Percentiles rank a stretch among this genome's conserved stretches.
These are phyloP conservation scores for Forpus xanthops DNA, from an alignment of 2,797 vertebrate genomes.

Conservation along the genomic window DNA sequence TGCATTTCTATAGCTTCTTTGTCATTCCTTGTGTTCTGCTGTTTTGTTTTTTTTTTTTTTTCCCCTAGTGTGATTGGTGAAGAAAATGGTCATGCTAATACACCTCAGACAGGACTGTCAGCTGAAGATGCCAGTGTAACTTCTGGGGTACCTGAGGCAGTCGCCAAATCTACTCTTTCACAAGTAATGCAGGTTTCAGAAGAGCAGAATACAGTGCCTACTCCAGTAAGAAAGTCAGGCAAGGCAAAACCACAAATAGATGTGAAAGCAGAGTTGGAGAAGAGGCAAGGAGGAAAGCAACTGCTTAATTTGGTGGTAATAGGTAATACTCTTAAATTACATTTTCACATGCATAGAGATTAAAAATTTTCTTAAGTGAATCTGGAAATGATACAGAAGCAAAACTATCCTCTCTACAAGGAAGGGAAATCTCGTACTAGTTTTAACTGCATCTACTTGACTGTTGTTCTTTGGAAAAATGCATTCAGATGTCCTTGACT, in stretches of 20 bases:
- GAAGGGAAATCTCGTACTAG: neutral
- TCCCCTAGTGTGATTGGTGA: conserved; percentile 77
- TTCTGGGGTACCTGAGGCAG: conserved; percentile 61
- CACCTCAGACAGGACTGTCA: conserved; percentile 75
- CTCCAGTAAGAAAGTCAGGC: conserved; percentile 80
- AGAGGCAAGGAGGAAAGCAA: conserved; percentile 93
- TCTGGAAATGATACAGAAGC: neutral
- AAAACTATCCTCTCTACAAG: neutral
- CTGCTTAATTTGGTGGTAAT: conserved; percentile 96
- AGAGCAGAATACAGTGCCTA: conserved; percentile 73
- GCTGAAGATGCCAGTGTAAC: conserved; percentile 66
- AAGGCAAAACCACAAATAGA: conserved; percentile 89
- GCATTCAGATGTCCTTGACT: neutral
- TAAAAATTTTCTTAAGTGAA: neutral
- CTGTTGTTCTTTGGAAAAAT: neutral
- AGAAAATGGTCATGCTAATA: conserved; percentile 79
- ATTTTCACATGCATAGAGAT: neutral
- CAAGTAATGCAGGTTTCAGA: conserved; percentile 71
- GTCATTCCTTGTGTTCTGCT: neutral
- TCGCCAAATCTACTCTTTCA: conserved; percentile 71
- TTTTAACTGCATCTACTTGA: neutral
- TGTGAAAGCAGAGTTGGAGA: conserved; percentile 91
- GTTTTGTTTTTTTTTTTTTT: neutral
- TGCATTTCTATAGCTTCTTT: neutral
- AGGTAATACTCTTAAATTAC: conserved; percentile 77